These are phyloP conservation scores for Marmota monax DNA, from an alignment of 2,113 vertebrate species.

Conservation along the genomic window DNA sequence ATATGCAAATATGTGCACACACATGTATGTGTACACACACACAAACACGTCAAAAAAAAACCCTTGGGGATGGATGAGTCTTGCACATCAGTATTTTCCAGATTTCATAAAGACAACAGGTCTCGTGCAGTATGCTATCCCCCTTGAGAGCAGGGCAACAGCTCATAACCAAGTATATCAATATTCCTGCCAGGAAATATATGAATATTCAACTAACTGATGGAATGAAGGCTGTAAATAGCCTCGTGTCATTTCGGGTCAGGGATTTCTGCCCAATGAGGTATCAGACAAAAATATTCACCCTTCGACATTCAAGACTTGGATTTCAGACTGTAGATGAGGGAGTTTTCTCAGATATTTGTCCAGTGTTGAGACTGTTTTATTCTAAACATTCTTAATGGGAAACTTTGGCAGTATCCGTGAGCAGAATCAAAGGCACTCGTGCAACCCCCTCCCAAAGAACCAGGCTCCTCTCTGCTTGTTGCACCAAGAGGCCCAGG, in stretches of 20 bases:
- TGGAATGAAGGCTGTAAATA: slow-evolving; percentile 72
- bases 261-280: slow-evolving; percentile 62
- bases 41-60: background rate
- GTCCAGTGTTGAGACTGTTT: background rate
- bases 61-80: background rate
- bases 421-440: background rate
- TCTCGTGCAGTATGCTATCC: background rate
- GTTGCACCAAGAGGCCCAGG: background rate
- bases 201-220: slow-evolving; percentile 71
- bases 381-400: background rate
- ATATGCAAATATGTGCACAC: background rate
- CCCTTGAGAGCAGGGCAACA: slow-evolving; percentile 28
- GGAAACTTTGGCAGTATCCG: background rate
- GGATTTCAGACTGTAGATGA: background rate
- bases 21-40: background rate
- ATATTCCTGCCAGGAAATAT: slow-evolving; percentile 65
- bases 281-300: background rate
- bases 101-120: slow-evolving; percentile 4
- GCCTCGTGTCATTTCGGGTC: slow-evolving; percentile 55
- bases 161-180: slow-evolving; percentile 41
- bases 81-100: slow-evolving; percentile 30
- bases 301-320: background rate
- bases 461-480: background rate
- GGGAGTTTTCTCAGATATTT: background rate
- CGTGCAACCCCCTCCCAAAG: background rate